phyloP scores from a whole-genome alignment of 2,113 vertebrate species.

The Cepphus grylle region DNA sequence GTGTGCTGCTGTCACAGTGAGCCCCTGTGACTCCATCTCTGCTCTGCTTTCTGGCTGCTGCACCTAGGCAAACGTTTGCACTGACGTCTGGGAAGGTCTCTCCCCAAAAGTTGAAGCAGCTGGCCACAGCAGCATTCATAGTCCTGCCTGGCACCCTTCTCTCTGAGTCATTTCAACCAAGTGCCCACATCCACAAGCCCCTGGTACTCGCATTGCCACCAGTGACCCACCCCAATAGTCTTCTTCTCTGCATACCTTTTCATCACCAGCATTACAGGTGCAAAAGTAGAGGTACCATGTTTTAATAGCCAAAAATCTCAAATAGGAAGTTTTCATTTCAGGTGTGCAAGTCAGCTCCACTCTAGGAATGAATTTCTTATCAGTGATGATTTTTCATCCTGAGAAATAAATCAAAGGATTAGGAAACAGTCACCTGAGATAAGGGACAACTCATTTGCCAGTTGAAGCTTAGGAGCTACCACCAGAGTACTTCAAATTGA shows the following conservation, averaged over 20 bases:
- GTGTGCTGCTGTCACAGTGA: background rate
- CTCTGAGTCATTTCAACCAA: background rate
- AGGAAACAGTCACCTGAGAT: background rate
- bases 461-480: background rate
- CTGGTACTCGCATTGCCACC: too few species aligned
- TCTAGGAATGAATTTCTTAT: background rate
- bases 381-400: background rate
- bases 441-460: background rate
- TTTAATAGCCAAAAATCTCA: background rate
- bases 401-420: background rate
- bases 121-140: background rate
- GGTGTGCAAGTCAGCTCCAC: background rate
- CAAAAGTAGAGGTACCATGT: background rate
- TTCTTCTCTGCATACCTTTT: background rate
- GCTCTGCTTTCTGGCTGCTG: background rate
- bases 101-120: background rate
- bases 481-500: background rate
- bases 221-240: accelerated
- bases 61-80: background rate
- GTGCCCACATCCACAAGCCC: background rate
- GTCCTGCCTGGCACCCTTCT: background rate
- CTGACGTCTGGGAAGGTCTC: accelerated
- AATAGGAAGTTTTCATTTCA: background rate
- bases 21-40: background rate
- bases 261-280: background rate